These are phyloP conservation scores for Rhimphoctona megacephalus DNA, from an alignment of 2,888 invertebrate species.

Conservation along the genomic window DNA sequence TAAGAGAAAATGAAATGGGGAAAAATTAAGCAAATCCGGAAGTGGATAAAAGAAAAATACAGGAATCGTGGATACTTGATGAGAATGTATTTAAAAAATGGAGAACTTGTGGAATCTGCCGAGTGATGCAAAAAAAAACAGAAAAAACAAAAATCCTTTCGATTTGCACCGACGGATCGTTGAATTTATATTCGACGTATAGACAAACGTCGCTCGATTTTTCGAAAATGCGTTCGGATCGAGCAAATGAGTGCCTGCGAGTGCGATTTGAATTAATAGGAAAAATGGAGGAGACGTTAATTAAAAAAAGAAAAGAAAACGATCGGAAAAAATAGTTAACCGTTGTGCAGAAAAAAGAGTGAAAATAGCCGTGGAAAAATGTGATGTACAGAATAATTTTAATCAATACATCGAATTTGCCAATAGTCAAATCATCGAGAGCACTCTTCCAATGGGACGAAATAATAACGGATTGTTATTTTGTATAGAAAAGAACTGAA, in stretches of 20 bases:
- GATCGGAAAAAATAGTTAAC: neutral
- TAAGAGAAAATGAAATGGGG: constrained; percentile 4
- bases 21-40: neutral
- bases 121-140: neutral
- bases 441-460: neutral
- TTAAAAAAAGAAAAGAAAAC: neutral
- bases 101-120: neutral
- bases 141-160: neutral
- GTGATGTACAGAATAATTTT: constrained; percentile 17
- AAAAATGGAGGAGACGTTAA: neutral
- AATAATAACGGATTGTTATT: neutral
- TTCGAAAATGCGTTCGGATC: constrained; percentile 15
- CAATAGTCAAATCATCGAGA: constrained; percentile 2
- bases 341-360: constrained; percentile 17
- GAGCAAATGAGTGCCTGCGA: neutral
- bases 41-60: neutral
- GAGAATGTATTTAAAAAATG: neutral
- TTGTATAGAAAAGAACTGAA: constrained; percentile 1
- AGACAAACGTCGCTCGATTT: constrained; percentile 22
- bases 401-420: constrained; percentile 16
- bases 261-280: neutral
- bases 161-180: constrained; percentile 20
- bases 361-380: neutral
- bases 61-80: neutral
- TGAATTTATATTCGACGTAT: constrained; percentile 17